phyloP scores from a whole-genome alignment of 1,140 invertebrate genomes.

The Drosophila willistoni region DNA sequence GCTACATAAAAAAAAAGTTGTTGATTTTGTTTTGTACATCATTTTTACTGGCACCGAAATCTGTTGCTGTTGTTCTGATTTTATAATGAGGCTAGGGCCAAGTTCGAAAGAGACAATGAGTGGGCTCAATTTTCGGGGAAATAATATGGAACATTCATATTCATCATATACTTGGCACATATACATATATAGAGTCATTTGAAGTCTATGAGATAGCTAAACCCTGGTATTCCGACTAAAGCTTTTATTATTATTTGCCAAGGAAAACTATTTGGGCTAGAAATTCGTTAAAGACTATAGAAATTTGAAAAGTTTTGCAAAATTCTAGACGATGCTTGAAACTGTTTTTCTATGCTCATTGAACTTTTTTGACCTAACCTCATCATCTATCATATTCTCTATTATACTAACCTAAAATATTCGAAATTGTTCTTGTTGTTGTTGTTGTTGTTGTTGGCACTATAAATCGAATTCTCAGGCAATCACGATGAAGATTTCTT shows the following conservation, averaged over 20 bases:
- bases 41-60: constrained; percentile 77
- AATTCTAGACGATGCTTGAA: no score
- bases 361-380: background rate
- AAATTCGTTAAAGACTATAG: no score
- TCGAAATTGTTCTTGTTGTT: constrained; percentile 33
- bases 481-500: constrained; percentile 27
- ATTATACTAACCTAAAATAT: constrained; percentile 39
- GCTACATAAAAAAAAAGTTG: constrained; percentile 53
- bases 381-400: constrained; percentile 22
- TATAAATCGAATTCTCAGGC: constrained; percentile 47
- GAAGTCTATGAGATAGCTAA: no score
- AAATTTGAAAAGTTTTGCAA: background rate
- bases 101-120: background rate
- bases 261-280: no score
- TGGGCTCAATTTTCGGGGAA: no score
- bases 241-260: no score
- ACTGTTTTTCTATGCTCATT: background rate
- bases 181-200: no score
- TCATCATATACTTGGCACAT: no score
- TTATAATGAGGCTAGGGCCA: background rate
- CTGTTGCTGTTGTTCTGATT: background rate
- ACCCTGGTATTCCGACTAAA: no score
- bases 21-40: constrained; percentile 63
- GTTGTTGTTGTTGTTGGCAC: constrained; percentile 44
- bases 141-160: no score